Base-by-base conservation (phyloP, 2,797 vertebrate genomes). In the Anabas testudineus region DNA sequence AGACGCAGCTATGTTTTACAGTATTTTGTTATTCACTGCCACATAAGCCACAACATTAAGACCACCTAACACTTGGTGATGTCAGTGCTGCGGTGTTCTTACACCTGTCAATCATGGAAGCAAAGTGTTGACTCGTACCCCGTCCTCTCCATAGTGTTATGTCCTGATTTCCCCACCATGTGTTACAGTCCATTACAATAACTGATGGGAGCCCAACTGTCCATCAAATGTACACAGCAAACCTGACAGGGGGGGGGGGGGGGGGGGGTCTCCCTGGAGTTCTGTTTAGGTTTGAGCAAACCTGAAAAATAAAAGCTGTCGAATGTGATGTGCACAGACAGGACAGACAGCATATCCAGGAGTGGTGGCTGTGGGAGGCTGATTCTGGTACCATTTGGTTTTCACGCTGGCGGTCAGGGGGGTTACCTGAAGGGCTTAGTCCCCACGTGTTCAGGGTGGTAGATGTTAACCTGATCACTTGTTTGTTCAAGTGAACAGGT, bases 171-270 rank as follows among this genome's bases (percentile, higher is more conserved):
- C 2, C 3, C 19, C 9, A 13, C 10, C 71, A 77, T 19, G 49
- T 30, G 71, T 88, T 68, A 77, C 49, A 43, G 58, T 71, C 75
- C 73, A 80, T 87, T 84, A 83, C 28, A 52, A 76, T 69, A 82
- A 87, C 74, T 79, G 79, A 87, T 79, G 70, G 71, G 22, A 19
- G 16, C 22, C 18, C 52, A 32, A 13, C 41, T 28, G 71, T 52
- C 45, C 5, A 10, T 71, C 67, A 67, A 13, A 64, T 59, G 43
- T 18, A 41, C 7, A 6, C 28, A 3, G 19, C 19, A 34, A 30
- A 60, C n/a, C 52, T 9, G 47, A 41, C 22, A 22, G n/a, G n/a
- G n/a, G n/a, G n/a, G n/a, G n/a, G n/a, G n/a, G n/a, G n/a, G n/a
- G n/a, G n/a, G n/a, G n/a, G n/a, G n/a, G n/a, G 48, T 24, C 52